Conservation (phyloP, 2,888 invertebrate genomes). For the Formica aserva region DNA sequence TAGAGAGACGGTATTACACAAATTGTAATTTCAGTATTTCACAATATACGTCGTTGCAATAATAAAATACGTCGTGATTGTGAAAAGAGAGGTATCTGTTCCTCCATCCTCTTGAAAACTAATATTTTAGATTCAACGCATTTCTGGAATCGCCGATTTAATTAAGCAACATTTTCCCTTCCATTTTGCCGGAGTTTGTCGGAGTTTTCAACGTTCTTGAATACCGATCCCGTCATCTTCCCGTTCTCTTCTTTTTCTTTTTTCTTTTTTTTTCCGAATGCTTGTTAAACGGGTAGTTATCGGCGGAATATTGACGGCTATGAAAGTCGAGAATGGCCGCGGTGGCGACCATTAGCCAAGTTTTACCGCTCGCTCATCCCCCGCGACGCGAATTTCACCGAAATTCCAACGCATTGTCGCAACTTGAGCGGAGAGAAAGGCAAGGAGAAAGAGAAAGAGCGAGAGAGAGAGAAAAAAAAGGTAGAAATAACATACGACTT, state of each 20-base stretch:
- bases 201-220: constrained; percentile 58
- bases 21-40: constrained; percentile 49
- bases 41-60: constrained; percentile 6
- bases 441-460: constrained; percentile 28
- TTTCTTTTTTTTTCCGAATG: background rate
- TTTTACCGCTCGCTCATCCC: constrained; percentile 25
- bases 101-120: constrained; percentile 6
- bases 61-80: background rate
- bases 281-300: constrained; percentile 47
- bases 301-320: constrained; percentile 44
- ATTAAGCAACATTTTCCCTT: constrained; percentile 34
- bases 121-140: constrained; percentile 10
- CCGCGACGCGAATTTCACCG: constrained; percentile 22
- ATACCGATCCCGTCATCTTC: constrained; percentile 45
- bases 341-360: constrained; percentile 67
- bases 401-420: constrained; percentile 62
- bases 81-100: background rate
- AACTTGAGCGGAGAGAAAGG: background rate
- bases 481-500: constrained; percentile 75
- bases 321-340: constrained; percentile 31
- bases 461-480: constrained; percentile 57
- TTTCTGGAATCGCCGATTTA: constrained; percentile 22
- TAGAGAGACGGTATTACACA: constrained; percentile 44
- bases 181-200: constrained; percentile 39
- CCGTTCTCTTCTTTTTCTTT: background rate